These are phyloP conservation scores for Polypterus senegalus DNA, from an alignment of 2,113 vertebrate genomes.

Conservation along the genomic window DNA sequence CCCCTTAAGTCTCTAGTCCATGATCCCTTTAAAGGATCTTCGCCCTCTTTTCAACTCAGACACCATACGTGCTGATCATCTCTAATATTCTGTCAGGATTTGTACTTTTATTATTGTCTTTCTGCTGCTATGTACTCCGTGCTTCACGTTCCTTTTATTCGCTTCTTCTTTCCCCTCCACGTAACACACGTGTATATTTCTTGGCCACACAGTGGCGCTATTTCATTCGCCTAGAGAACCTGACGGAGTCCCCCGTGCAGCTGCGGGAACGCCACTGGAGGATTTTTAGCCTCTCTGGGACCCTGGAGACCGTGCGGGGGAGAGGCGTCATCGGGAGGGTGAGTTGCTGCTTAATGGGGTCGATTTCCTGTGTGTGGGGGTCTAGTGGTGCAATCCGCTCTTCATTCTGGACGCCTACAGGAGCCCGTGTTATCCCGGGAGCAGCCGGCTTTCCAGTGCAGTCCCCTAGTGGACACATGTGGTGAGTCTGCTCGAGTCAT, in stretches of 20 bases:
- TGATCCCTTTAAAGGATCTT: too few species aligned
- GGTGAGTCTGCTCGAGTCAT: background rate
- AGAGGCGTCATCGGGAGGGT: background rate
- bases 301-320: slow-evolving; percentile 3
- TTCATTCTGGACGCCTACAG: background rate
- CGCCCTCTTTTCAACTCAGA: too few species aligned
- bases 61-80: too few species aligned
- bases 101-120: too few species aligned
- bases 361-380: too few species aligned
- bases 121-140: too few species aligned
- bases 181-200: too few species aligned
- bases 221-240: background rate
- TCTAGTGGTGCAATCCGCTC: too few species aligned
- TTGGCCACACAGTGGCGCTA: background rate
- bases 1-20: too few species aligned
- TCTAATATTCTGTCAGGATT: too few species aligned
- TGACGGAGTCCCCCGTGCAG: background rate
- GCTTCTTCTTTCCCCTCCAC: too few species aligned
- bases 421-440: slow-evolving; percentile 1
- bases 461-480: slow-evolving; percentile 1
- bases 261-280: background rate
- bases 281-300: slow-evolving; percentile 1
- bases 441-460: background rate
- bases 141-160: too few species aligned
- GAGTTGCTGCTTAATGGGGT: background rate